Evolutionary conservation across 1,140 invertebrate genomes (phyloP).

Genomic region (Odontomachus brunneus): DNA sequence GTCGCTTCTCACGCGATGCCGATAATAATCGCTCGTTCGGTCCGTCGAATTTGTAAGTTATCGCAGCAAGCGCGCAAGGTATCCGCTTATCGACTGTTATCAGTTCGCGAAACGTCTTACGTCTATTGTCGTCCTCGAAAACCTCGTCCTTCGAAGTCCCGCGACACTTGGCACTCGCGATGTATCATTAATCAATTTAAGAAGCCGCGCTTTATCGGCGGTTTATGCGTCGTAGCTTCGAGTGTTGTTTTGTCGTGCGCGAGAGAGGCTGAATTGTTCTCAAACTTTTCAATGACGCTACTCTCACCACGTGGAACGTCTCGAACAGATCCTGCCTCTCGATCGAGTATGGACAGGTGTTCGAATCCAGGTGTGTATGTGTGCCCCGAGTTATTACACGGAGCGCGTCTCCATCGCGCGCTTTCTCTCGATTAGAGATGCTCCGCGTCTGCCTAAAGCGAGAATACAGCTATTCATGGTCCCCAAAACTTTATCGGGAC

Average conservation of each 20-base stretch:
- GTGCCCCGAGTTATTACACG: not conserved
- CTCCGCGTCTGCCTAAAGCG: not conserved
- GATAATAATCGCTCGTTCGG: not conserved
- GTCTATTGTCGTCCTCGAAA: no score
- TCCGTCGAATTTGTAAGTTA: not conserved
- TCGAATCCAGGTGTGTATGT: not conserved
- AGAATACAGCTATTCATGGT: not conserved
- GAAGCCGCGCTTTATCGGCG: not conserved
- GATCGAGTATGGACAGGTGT: not conserved
- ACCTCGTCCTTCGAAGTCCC: not conserved
- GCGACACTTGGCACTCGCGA: slow-evolving; percentile 5
- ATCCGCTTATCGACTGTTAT: no score
- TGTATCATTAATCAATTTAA: slow-evolving; percentile 1
- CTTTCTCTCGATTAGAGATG: slow-evolving; percentile 22
- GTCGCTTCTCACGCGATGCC: slow-evolving; percentile 18
- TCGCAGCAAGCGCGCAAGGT: not conserved
- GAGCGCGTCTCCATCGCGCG: not conserved
- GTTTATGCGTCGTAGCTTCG: not conserved
- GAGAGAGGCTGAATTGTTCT: not conserved
- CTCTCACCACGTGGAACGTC: not conserved
- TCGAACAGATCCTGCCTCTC: not conserved
- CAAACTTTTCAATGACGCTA: not conserved
- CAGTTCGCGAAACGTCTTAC: no score
- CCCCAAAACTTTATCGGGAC: no score
- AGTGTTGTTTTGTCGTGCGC: not conserved